These are phyloP conservation scores for Lasioglossum villosulum DNA, from an alignment of 2,888 invertebrate species.

Conservation along the genomic window DNA sequence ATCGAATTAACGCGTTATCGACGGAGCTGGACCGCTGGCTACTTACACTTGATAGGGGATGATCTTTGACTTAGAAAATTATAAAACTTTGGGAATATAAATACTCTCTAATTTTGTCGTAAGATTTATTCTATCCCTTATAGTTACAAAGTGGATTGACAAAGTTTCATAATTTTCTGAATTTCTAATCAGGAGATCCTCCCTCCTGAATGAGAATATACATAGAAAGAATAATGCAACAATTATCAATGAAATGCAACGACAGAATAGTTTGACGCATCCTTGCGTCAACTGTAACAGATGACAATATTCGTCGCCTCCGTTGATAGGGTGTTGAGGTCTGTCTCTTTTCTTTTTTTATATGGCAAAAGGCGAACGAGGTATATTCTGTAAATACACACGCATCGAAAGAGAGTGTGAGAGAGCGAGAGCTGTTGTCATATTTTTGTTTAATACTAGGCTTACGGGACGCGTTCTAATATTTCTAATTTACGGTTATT, in stretches of 20 bases:
- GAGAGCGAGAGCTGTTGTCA: not conserved
- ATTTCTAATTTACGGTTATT: not conserved
- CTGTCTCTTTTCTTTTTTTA: slow-evolving; percentile 16
- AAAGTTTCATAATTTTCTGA: not conserved
- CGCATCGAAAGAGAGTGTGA: not conserved
- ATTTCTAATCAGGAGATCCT: not conserved
- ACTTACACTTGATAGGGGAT: not conserved
- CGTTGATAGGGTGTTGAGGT: slow-evolving; percentile 16
- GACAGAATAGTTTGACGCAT: not conserved
- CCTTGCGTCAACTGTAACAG: not conserved
- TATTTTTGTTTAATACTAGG: slow-evolving; percentile 9
- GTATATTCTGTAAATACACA: slow-evolving; percentile 27
- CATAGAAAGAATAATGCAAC: no score
- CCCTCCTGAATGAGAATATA: no score
- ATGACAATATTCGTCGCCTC: slow-evolving; percentile 4
- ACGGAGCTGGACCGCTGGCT: not conserved
- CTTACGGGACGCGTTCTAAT: not conserved
- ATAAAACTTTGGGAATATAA: not conserved
- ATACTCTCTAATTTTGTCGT: not conserved
- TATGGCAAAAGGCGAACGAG: slow-evolving; percentile 2
- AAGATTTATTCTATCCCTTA: not conserved
- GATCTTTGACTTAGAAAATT: not conserved
- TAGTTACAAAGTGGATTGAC: not conserved
- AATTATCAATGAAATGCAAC: not conserved
- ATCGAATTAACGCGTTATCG: not conserved